Base-by-base conservation (phyloP, 2,113 vertebrate genomes). In the Chitala chitala region DNA sequence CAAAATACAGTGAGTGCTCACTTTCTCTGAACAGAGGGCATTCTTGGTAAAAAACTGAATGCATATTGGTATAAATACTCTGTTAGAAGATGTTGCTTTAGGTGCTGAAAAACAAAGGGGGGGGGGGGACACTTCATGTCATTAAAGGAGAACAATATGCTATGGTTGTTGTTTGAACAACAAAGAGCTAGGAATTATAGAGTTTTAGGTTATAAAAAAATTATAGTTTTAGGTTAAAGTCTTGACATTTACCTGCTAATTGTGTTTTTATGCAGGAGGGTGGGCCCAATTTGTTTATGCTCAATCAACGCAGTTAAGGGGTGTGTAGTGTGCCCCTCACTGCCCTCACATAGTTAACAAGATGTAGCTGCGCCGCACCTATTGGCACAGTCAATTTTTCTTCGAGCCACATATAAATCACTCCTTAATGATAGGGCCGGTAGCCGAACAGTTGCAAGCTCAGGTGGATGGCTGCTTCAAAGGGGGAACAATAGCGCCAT, bases 341-440 rank as follows among this genome's bases (percentile, higher is more conserved):
- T 87, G 82, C 77, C 24, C 0, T 87, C 84, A 91, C 91, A 90
- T 87, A 87, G 86, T 90, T 88, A 88, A 87, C 83, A 88, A 86
- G 86, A 85, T 83, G 86, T 85, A 82, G 84, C 78, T 84, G 86
- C 83, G 83, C 83, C 89, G 82, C 87, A 87, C 88, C 90, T 88
- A 90, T 91, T 92, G 91, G 86, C 80, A 75, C 86, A 82, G 91
- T 92, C 90, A 85, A 91, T 92, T 91, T 89, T 89, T 90, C 79
- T 85, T 77, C 85, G 84, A 84, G 84, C 85, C 86, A 84, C 87
- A 89, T 88, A 92, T 92, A 90, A 91, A 90, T 93, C 91, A 93
- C 88, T 86, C 84, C 85, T 88, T 91, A 89, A 92, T 89, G 89
- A 88, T 82, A 84, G 85, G 59, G 50, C 81, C 79, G 79, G 72